These are phyloP conservation scores for Onchidella celtica DNA, from an alignment of 2,888 invertebrate species.

Conservation along the genomic window DNA sequence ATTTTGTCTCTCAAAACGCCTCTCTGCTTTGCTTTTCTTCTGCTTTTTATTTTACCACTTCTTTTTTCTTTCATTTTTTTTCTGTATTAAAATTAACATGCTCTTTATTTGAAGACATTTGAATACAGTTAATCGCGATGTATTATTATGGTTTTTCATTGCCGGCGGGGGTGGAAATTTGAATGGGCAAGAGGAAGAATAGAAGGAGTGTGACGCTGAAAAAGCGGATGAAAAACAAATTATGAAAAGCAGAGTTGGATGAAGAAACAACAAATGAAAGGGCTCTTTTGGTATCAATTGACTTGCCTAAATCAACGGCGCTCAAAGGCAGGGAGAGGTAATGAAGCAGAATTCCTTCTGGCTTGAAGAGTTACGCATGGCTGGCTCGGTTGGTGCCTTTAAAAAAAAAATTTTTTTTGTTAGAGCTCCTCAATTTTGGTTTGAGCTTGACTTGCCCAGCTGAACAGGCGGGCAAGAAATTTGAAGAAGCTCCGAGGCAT, in stretches of 20 bases:
- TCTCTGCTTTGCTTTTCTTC: too few relatives aligned
- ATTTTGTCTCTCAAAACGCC: too few relatives aligned
- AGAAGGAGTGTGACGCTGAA: conserved; percentile 2
- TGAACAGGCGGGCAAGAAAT: background rate
- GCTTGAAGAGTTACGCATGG: conserved; percentile 29
- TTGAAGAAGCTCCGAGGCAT: background rate
- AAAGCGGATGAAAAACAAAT: conserved; percentile 1
- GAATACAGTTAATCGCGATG: conserved; percentile 29
- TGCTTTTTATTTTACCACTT: too few relatives aligned
- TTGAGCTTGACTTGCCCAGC: background rate
- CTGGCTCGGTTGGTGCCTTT: background rate
- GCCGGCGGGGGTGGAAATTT: background rate
- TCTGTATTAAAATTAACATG: background rate
- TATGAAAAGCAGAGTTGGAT: background rate
- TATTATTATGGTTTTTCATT: too few relatives aligned
- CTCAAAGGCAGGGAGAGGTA: conserved; percentile 33
- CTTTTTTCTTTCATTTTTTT: too few relatives aligned
- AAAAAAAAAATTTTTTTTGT: background rate
- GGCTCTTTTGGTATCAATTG: conserved; percentile 26
- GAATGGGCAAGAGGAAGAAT: background rate
- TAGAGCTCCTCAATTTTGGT: background rate
- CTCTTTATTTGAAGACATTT: background rate
- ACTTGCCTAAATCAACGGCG: conserved; percentile 31
- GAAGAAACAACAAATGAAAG: conserved; percentile 13
- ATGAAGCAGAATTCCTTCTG: conserved; percentile 37